Evolutionary conservation across 2,888 invertebrate species (phyloP).

Genomic region (Oscheius myriophilus): DNA sequence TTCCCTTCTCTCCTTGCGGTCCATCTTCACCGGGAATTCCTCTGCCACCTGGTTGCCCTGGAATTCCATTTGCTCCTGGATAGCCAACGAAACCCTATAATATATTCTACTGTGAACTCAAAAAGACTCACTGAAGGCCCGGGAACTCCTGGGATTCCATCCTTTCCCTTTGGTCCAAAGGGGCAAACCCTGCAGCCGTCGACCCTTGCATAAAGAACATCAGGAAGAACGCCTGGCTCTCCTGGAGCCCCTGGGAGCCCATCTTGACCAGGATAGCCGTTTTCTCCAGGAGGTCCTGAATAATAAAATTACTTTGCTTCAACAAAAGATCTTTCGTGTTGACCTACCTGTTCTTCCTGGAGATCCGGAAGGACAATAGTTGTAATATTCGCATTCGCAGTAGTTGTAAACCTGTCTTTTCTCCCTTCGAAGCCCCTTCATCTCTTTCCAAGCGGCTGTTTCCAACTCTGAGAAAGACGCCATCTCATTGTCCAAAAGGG

Average conservation of each 20-base stretch:
- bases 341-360: slow-evolving; percentile 31
- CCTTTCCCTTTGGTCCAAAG: slow-evolving; percentile 49
- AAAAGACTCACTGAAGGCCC: slow-evolving; percentile 10
- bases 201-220: slow-evolving; percentile 35
- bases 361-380: slow-evolving; percentile 42
- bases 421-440: slow-evolving; percentile 8
- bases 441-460: slow-evolving; percentile 17
- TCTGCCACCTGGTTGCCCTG: background rate
- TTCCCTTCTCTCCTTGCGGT: slow-evolving; percentile 6
- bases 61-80: background rate
- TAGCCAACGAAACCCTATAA: slow-evolving; percentile 10
- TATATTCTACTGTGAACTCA: background rate
- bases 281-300: slow-evolving; percentile 10
- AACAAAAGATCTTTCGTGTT: background rate
- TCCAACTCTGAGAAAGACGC: slow-evolving; percentile 22
- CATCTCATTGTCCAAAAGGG: slow-evolving; percentile 18
- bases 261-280: slow-evolving; percentile 21
- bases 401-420: slow-evolving; percentile 37
- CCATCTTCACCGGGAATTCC: background rate
- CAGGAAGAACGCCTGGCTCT: slow-evolving; percentile 40
- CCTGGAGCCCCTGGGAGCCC: slow-evolving; percentile 19
- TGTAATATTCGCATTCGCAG: slow-evolving; percentile 47
- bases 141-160: slow-evolving; percentile 33
- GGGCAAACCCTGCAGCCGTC: slow-evolving; percentile 49
- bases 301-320: background rate